Evolutionary conservation across 2,113 vertebrate species (phyloP).

Genomic region (Albula goreensis): DNA sequence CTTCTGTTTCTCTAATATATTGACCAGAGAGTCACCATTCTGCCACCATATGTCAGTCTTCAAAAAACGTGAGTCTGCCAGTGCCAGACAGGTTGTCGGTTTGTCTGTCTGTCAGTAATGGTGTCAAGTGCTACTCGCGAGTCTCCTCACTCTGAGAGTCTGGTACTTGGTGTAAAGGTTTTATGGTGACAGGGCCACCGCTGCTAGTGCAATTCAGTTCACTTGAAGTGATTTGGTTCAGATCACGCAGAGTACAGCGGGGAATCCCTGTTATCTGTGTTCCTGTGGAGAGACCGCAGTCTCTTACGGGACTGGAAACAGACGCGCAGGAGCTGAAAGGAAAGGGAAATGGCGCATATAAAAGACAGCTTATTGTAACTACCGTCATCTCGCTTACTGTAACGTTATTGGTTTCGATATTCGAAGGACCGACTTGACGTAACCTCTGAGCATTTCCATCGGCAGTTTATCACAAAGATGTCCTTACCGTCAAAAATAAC

Average conservation of each 20-base stretch:
- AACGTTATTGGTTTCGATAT: conserved; percentile 36
- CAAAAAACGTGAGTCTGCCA: too few relatives aligned
- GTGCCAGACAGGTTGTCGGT: too few relatives aligned
- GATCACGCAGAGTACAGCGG: neutral
- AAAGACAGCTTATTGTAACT: conserved; percentile 57
- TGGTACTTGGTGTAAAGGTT: too few relatives aligned
- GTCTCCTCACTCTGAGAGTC: too few relatives aligned
- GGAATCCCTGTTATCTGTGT: neutral
- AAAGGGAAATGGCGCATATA: conserved; percentile 35
- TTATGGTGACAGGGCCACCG: too few relatives aligned
- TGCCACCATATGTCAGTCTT: too few relatives aligned
- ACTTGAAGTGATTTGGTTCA: neutral
- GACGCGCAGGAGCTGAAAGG: conserved; percentile 38
- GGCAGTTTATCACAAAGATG: neutral
- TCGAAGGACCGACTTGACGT: conserved; percentile 41
- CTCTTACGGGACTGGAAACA: conserved; percentile 30
- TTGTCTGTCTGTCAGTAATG: too few relatives aligned
- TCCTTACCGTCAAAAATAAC: neutral
- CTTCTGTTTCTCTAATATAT: too few relatives aligned
- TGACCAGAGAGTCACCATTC: too few relatives aligned
- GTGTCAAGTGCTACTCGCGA: too few relatives aligned
- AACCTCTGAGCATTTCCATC: neutral
- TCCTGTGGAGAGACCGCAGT: neutral
- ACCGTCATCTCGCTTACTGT: conserved; percentile 37
- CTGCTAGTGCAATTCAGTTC: too few relatives aligned